phyloP scores from a whole-genome alignment of 2,888 invertebrate species.

The Agonopterix alstromeriana region DNA sequence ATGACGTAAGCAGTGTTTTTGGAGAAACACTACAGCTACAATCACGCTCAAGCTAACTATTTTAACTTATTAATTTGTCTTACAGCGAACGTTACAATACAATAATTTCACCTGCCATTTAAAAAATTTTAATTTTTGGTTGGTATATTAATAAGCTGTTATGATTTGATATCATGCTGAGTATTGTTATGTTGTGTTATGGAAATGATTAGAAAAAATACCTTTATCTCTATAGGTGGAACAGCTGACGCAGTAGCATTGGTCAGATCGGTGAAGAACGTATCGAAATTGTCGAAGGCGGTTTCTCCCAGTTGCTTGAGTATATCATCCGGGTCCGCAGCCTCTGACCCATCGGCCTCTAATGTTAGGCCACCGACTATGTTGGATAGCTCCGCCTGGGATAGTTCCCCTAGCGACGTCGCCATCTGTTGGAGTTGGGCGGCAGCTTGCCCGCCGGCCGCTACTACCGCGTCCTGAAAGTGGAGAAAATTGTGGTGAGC shows the following conservation, averaged over 20 bases:
- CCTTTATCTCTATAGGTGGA: slow-evolving; percentile 82
- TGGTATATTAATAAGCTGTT: too few species aligned
- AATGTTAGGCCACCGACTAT: slow-evolving; percentile 79
- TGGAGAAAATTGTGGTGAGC: neutral
- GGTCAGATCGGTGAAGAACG: slow-evolving; percentile 86
- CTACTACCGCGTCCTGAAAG: slow-evolving; percentile 79
- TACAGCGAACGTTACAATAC: too few species aligned
- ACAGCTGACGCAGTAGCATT: slow-evolving; percentile 79
- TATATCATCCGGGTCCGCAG: slow-evolving; percentile 84
- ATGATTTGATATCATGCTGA: too few species aligned
- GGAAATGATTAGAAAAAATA: slow-evolving; percentile 21
- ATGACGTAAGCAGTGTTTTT: too few species aligned
- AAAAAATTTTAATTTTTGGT: too few species aligned
- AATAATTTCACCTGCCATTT: too few species aligned
- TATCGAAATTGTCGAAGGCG: slow-evolving; percentile 90
- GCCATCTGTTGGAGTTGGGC: slow-evolving; percentile 72
- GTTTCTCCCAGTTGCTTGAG: slow-evolving; percentile 89
- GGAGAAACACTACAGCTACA: too few species aligned
- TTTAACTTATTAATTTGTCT: too few species aligned
- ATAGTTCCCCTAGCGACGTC: slow-evolving; percentile 79
- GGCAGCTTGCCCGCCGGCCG: slow-evolving; percentile 72
- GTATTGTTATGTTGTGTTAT: slow-evolving; percentile 7
- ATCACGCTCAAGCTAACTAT: too few species aligned
- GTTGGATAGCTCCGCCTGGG: slow-evolving; percentile 83
- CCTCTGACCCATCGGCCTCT: slow-evolving; percentile 55